Percentiles rank a stretch among this genome's conserved stretches.
Evolutionary conservation across 2,888 invertebrate genomes (phyloP).

Genomic region (Lepas anatifera): DNA sequence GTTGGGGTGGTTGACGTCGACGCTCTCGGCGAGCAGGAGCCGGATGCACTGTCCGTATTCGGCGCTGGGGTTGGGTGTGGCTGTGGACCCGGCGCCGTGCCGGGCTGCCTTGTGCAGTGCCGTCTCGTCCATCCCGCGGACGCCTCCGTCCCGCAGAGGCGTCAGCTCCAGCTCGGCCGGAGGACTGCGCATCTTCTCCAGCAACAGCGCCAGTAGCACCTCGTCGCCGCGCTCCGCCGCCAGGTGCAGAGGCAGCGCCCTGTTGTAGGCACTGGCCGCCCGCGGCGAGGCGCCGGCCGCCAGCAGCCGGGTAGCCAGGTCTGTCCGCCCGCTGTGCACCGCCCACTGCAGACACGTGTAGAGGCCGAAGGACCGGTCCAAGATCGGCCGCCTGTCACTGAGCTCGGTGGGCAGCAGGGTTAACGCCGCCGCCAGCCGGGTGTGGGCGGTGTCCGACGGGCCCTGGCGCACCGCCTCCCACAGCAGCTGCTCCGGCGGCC

Average conservation of each 20-base stretch:
- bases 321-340: not conserved
- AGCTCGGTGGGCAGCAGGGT: not conserved
- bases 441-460: not conserved
- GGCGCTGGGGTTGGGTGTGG: not conserved
- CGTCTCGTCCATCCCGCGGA: not conserved
- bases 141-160: not conserved
- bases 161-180: not conserved
- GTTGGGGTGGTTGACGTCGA: not conserved
- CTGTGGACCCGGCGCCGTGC: not conserved
- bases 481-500: not conserved
- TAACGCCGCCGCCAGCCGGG: not conserved
- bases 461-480: not conserved
- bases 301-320: not conserved
- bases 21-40: not conserved
- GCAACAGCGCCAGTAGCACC: not conserved
- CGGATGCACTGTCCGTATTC: not conserved
- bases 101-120: not conserved
- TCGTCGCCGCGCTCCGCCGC: not conserved
- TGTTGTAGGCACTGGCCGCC: not conserved
- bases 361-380: not conserved
- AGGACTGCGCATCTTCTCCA: not conserved
- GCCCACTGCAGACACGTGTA: conserved; percentile 6
- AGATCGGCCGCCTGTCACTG: not conserved
- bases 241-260: not conserved
- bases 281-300: not conserved